Conservation (phyloP, 2,888 invertebrate species). For the Chrysolina haemoptera region DNA sequence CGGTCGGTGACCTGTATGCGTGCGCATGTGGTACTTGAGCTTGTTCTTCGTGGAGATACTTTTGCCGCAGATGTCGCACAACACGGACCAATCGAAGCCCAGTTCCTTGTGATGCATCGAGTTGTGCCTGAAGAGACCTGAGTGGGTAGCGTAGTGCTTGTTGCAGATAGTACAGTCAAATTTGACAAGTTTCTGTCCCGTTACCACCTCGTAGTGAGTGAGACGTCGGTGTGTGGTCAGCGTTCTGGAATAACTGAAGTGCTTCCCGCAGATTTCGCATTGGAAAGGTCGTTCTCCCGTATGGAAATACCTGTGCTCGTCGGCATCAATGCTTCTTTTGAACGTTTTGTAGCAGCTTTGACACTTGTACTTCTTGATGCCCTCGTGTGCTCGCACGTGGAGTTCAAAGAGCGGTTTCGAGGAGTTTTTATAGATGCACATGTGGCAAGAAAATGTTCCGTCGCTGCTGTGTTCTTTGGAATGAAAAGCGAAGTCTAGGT, state of each 20-base stretch:
- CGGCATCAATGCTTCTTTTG: conserved; percentile 70
- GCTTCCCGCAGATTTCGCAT: conserved; percentile 66
- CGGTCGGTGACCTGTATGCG: conserved; percentile 70
- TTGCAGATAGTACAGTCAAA: conserved; percentile 66
- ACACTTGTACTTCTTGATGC: conserved; percentile 56
- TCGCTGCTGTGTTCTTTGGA: conserved; percentile 61
- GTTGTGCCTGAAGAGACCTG: conserved; percentile 62
- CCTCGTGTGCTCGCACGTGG: conserved; percentile 60
- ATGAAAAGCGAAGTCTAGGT: conserved; percentile 63
- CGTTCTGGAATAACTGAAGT: conserved; percentile 72
- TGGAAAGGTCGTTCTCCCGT: conserved; percentile 68
- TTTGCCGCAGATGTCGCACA: conserved; percentile 67
- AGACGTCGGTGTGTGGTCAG: conserved; percentile 71
- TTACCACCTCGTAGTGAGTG: conserved; percentile 70
- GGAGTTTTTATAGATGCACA: conserved; percentile 59
- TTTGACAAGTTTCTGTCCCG: conserved; percentile 61
- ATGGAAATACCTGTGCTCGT: conserved; percentile 69
- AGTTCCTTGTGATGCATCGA: conserved; percentile 56
- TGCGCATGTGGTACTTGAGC: conserved; percentile 64
- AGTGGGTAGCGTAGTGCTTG: conserved; percentile 63
- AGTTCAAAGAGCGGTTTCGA: conserved; percentile 59
- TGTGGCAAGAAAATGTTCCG: conserved; percentile 60
- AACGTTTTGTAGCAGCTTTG: conserved; percentile 56
- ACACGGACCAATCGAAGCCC: conserved; percentile 70
- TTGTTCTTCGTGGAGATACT: conserved; percentile 64